A percentile compares a stretch with the other conserved stretches of the same genome.
These are phyloP conservation scores for Liasis olivaceus DNA, from an alignment of 2,797 vertebrate species.

Conservation along the genomic window DNA sequence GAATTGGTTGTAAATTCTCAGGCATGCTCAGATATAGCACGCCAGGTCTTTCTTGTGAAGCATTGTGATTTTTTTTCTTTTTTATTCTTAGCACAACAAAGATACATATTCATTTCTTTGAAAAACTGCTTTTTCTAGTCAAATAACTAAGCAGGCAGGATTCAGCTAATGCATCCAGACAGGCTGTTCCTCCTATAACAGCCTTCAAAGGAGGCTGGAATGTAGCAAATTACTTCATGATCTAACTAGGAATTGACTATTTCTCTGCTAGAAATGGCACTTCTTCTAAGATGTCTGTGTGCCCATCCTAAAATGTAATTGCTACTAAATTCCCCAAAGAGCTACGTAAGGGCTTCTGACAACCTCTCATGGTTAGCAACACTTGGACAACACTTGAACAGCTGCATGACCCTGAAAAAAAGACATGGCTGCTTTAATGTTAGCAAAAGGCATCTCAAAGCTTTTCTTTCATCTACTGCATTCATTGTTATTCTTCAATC, in stretches of 20 bases:
- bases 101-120: neutral
- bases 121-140: neutral
- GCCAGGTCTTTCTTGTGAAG: neutral
- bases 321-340: neutral
- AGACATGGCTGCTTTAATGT: neutral
- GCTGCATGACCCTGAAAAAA: neutral
- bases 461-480: neutral
- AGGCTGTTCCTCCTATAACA: neutral
- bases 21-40: neutral
- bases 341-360: neutral
- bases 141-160: neutral
- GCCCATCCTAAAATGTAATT: neutral
- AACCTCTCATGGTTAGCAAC: neutral
- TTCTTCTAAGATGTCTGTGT: neutral
- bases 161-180: neutral
- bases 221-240: neutral
- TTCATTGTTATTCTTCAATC: constrained; percentile 30
- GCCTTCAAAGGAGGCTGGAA: neutral
- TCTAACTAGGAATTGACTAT: neutral
- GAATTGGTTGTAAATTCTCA: neutral
- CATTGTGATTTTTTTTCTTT: neutral
- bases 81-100: neutral
- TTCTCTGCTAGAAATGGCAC: neutral
- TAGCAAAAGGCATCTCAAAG: neutral
- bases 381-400: neutral